phyloP scores from a whole-genome alignment of 2,888 invertebrate species.

The Synergus japonicus region DNA sequence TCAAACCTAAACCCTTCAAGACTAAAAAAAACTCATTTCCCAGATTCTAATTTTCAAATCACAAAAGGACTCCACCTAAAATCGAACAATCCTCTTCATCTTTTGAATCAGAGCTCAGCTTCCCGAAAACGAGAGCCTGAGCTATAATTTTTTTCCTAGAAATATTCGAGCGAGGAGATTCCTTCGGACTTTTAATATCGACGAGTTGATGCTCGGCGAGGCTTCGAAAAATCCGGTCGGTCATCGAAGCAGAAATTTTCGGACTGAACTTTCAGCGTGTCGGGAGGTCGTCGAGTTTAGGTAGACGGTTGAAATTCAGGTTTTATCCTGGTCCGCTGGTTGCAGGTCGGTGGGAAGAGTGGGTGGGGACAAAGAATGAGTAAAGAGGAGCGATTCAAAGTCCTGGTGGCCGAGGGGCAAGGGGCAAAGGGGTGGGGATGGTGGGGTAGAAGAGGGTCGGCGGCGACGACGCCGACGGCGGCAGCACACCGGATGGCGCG shows the following conservation, averaged over 20 bases:
- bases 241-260: constrained; percentile 57
- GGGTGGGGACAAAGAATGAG: constrained; percentile 42
- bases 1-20: background rate
- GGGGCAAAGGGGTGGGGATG: constrained; percentile 45
- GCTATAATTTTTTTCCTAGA: constrained; percentile 42
- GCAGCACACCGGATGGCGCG: constrained; percentile 42
- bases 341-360: constrained; percentile 52
- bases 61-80: constrained; percentile 12
- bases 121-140: constrained; percentile 1
- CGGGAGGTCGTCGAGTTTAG: constrained; percentile 64
- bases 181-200: constrained; percentile 52
- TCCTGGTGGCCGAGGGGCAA: constrained; percentile 44
- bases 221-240: constrained; percentile 43
- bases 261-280: constrained; percentile 59
- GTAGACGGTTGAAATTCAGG: constrained; percentile 69
- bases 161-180: constrained; percentile 54
- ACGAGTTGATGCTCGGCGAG: constrained; percentile 40
- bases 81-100: constrained; percentile 1
- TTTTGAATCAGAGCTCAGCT: constrained; percentile 14
- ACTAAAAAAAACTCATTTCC: background rate
- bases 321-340: constrained; percentile 63
- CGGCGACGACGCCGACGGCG: constrained; percentile 47
- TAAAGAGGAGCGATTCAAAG: constrained; percentile 41
- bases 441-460: constrained; percentile 9
- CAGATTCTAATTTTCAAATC: background rate